These are phyloP conservation scores for Rhinogobius similis DNA, from an alignment of 2,113 vertebrate species.

Conservation along the genomic window DNA sequence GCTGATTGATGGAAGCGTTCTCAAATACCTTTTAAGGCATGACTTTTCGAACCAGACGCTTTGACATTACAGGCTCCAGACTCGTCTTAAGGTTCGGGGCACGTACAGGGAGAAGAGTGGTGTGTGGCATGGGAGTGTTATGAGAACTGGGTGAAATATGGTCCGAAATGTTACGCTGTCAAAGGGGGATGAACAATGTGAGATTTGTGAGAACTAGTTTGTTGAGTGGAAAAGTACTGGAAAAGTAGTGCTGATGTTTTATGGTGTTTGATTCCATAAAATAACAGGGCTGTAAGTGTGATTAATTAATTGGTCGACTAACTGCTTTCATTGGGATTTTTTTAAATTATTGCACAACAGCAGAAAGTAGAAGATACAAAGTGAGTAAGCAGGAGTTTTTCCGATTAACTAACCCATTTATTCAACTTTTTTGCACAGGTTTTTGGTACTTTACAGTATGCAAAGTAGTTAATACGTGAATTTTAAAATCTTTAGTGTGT, in stretches of 20 bases:
- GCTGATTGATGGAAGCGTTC: slow-evolving; percentile 65
- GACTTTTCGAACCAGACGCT: slow-evolving; percentile 50
- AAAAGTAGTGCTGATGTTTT: neutral
- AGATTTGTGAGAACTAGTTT: neutral
- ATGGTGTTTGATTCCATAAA: too few relatives aligned
- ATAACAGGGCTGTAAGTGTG: too few relatives aligned
- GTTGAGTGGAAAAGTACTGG: neutral
- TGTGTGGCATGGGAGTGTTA: slow-evolving; percentile 1
- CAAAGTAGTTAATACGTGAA: too few relatives aligned
- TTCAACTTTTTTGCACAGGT: too few relatives aligned
- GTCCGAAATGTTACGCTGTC: neutral
- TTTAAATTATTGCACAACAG: too few relatives aligned
- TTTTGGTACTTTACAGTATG: too few relatives aligned
- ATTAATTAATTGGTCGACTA: too few relatives aligned
- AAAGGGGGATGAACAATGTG: neutral
- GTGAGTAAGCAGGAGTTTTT: too few relatives aligned
- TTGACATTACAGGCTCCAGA: slow-evolving; percentile 26
- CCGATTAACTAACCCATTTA: too few relatives aligned
- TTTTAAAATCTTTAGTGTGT: too few relatives aligned
- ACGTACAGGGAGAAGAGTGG: neutral
- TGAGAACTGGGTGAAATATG: slow-evolving; percentile 1
- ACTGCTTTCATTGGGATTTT: too few relatives aligned
- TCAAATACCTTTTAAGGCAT: slow-evolving; percentile 42
- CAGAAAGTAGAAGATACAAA: too few relatives aligned
- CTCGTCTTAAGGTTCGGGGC: slow-evolving; percentile 27